These are phyloP conservation scores for Pseudomyrmex dendroicus DNA, from an alignment of 1,140 invertebrate species.

Conservation along the genomic window DNA sequence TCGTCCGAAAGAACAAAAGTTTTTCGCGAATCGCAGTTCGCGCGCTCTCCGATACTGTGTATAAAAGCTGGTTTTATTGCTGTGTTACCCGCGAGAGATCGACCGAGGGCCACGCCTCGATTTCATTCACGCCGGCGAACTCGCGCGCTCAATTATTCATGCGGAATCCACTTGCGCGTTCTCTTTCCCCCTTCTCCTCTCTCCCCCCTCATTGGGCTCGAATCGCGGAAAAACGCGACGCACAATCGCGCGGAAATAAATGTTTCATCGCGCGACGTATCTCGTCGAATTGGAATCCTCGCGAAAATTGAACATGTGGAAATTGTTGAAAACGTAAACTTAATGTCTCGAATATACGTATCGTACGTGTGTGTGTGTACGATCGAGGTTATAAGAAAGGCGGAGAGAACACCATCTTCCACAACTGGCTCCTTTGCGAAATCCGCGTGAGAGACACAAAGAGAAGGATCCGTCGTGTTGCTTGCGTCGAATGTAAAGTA, in stretches of 20 bases:
- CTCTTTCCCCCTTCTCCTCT: conserved; percentile 17
- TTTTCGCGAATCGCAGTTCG: conserved; percentile 12
- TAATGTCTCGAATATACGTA: too few species aligned
- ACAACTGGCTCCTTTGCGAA: conserved; percentile 25
- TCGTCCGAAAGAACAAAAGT: conserved; percentile 5
- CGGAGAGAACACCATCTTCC: conserved; percentile 21
- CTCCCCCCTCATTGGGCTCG: not conserved
- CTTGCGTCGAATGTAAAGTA: conserved; percentile 47
- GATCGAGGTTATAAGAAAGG: conserved; percentile 65
- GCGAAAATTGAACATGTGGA: not conserved
- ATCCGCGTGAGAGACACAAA: conserved; percentile 29
- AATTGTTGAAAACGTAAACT: too few species aligned
- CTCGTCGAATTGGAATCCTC: not conserved
- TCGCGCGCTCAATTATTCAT: conserved; percentile 59
- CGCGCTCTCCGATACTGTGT: conserved; percentile 3
- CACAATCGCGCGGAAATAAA: conserved; percentile 37
- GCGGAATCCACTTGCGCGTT: conserved; percentile 39
- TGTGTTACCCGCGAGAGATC: conserved; percentile 29
- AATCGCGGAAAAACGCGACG: conserved; percentile 21
- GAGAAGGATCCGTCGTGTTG: not conserved
- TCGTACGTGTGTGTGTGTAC: not conserved
- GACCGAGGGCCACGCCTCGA: conserved; percentile 45
- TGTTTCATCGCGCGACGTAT: conserved; percentile 5
- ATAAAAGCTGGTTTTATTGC: conserved; percentile 32
- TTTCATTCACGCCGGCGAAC: conserved; percentile 47